Conservation (phyloP, 2,797 vertebrate species). For the Oryzias sinensis region DNA sequence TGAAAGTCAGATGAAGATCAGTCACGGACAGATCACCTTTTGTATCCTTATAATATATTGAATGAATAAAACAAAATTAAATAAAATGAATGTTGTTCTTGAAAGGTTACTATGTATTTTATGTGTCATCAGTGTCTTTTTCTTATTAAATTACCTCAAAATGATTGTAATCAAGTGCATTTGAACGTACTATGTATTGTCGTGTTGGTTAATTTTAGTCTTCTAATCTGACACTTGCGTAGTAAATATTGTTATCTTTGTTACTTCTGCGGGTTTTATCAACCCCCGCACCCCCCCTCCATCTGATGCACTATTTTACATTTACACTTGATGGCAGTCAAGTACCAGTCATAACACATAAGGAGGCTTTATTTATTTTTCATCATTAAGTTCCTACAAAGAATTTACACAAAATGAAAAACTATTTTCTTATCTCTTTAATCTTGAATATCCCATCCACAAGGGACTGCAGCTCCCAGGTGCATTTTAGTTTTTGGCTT, state of each 20-base stretch:
- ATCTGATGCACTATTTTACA: conserved; percentile 4
- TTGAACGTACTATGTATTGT: too few species aligned
- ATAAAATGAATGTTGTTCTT: background rate
- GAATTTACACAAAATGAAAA: conserved; percentile 30
- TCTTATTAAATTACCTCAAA: too few species aligned
- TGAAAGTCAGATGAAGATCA: conserved; percentile 6
- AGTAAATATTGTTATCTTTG: background rate
- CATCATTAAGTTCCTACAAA: conserved; percentile 30
- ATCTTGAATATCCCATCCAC: conserved; percentile 23
- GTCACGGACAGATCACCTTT: background rate
- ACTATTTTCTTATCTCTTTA: conserved; percentile 20
- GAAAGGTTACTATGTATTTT: background rate
- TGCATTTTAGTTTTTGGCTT: conserved; percentile 45
- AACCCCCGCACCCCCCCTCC: background rate
- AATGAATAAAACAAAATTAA: background rate
- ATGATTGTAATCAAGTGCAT: too few species aligned
- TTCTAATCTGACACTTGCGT: background rate
- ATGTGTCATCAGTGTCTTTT: too few species aligned
- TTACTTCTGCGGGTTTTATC: background rate
- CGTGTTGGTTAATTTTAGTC: too few species aligned
- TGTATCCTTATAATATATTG: background rate
- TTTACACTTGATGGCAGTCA: conserved; percentile 69
- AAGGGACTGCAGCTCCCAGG: conserved; percentile 50
- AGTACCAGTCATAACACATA: conserved; percentile 24
- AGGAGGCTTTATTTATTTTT: conserved; percentile 4